Evolutionary conservation across 2,797 vertebrate genomes (phyloP).

Genomic region (Sternotherus odoratus): DNA sequence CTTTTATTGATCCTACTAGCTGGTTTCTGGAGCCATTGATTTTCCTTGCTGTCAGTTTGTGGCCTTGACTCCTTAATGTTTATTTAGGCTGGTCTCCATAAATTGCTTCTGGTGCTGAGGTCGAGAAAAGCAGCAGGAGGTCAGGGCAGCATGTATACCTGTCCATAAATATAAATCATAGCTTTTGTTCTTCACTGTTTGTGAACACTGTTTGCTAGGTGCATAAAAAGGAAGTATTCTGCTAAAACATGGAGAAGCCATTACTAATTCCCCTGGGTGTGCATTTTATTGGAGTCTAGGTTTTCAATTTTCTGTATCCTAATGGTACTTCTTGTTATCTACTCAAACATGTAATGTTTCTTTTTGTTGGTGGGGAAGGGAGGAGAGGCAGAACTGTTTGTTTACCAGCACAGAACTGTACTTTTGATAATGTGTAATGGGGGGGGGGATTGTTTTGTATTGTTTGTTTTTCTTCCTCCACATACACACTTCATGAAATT

Average conservation of each 20-base stretch:
- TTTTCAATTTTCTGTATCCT: conserved; percentile 78
- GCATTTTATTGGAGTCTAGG: conserved; percentile 60
- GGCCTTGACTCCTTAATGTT: conserved; percentile 86
- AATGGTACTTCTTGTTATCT: conserved; percentile 60
- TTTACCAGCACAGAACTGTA: conserved; percentile 24
- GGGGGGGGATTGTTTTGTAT: rapidly evolving
- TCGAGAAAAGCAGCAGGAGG: conserved; percentile 70
- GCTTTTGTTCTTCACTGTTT: conserved; percentile 79
- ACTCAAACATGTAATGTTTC: conserved; percentile 64
- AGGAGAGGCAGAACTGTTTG: background rate
- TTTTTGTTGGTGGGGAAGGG: conserved; percentile 49
- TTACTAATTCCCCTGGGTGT: conserved; percentile 69
- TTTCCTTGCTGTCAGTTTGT: conserved; percentile 84
- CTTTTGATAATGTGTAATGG: background rate
- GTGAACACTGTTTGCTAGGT: conserved; percentile 74
- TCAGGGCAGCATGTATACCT: conserved; percentile 81
- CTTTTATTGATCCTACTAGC: conserved; percentile 85
- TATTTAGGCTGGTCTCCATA: conserved; percentile 86
- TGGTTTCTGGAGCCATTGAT: conserved; percentile 85
- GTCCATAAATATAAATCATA: conserved; percentile 85
- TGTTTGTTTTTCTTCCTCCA: conserved; percentile 11
- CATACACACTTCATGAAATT: conserved; percentile 34
- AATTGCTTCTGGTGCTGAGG: conserved; percentile 83
- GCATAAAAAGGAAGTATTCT: conserved; percentile 78
- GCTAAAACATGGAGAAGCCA: conserved; percentile 63